Base-by-base conservation (phyloP, 1,140 invertebrate genomes). In the Cheumatopsyche charites region DNA sequence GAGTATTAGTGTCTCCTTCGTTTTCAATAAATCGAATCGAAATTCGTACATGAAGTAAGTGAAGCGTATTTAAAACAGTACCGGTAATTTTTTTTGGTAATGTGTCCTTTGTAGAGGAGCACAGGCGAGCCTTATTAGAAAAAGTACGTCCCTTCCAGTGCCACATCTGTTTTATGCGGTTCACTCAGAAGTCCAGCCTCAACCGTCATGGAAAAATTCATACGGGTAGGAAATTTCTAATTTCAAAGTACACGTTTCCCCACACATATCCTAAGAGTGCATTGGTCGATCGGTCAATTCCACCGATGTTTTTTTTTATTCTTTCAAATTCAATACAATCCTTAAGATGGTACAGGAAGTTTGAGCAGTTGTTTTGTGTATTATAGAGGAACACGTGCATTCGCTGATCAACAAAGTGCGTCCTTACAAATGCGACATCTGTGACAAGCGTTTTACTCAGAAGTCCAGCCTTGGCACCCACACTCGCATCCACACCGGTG, bases 401-500 rank as follows among this genome's bases (percentile, higher is more conserved):
- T 84, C 83, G 83, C 83, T 85, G 83, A 85, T 87, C 78, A 87
- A 87, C 81, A 87, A 87, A 83, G 83, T 85, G 80, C 84, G 89
- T 74, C 92, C 92, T 26, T 93, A 90, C 83, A 87, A 89, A 83
- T 94, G 93, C 82, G 88, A 90, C 78, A 84, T 89, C 77, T 91
- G 90, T 81, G 86, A 90, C 79, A 91, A 91, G 81, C 84, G 90
- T 80, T 92, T 91, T 83, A 90, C 89, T 67, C 90, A 91, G 81
- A 92, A 92, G 84, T 91, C 90, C 77, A 91, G 90, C 81, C 82
- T 91, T 76, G 90, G 93, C 84, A 93, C 92, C 79, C 92, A 94
- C 85, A 92, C 92, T 82, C 86, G 91, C 77, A 91, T 92, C 78
- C 92, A 94, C 80, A 92, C 90, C 67, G 91, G 91, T 84, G 81